phyloP scores from a whole-genome alignment of 2,888 invertebrate species.

The Actias luna region DNA sequence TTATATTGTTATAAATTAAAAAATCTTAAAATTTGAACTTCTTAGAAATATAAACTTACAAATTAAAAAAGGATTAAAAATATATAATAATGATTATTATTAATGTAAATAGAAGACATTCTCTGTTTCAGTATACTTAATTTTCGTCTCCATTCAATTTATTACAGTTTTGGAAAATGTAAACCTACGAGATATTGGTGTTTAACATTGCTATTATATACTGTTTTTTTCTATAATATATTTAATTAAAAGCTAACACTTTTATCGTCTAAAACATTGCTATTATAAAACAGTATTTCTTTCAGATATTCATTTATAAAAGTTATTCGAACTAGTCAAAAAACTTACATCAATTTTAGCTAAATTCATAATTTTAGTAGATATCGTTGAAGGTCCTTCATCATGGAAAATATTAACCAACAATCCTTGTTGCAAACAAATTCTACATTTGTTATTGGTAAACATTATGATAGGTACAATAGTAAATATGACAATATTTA shows the following conservation, averaged over 20 bases:
- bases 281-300: not conserved
- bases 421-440: slow-evolving; percentile 49
- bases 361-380: slow-evolving; percentile 58
- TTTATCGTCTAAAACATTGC: not conserved
- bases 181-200: too few species aligned
- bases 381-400: slow-evolving; percentile 42
- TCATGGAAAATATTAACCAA: slow-evolving; percentile 51
- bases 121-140: too few species aligned
- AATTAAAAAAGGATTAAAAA: too few species aligned
- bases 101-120: too few species aligned
- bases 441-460: slow-evolving; percentile 47
- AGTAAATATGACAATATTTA: not conserved
- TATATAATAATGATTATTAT: too few species aligned
- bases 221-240: too few species aligned
- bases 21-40: too few species aligned
- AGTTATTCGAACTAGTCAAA: not conserved
- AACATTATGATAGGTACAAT: slow-evolving; percentile 23
- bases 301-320: not conserved
- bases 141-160: too few species aligned
- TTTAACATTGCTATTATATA: too few species aligned
- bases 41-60: too few species aligned
- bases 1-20: too few species aligned
- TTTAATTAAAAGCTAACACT: not conserved
- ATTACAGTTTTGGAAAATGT: too few species aligned
- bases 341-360: slow-evolving; percentile 57